Evolutionary conservation across 2,888 invertebrate genomes (phyloP), one percentile per base, ranked within the genome.

Genomic region (Drosophila rubida): DNA sequence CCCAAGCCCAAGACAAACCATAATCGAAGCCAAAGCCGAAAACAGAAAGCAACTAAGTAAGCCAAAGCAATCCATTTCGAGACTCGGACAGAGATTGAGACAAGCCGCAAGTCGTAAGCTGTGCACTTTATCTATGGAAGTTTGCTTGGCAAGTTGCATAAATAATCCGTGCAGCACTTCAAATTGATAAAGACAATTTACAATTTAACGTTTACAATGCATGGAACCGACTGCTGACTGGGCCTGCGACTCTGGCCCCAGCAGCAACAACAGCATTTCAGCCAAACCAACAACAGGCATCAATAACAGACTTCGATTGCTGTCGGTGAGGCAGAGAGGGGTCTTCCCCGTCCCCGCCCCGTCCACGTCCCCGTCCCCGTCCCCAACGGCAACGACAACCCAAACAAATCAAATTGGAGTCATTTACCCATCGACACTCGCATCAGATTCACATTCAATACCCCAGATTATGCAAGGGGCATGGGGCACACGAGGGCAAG

Each of bases 161-260:
- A 82, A 83, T 87, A 83, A 83, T 83, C 83, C 86, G 69, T 57
- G 75, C 64, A 72, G 87, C 88, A 83, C 85, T 82, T 87, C 82
- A 83, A 83, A 83, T 83, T 84, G 83, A 87, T 84, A 84, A 84
- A 87, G 83, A 84, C 88, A 85, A 87, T 84, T 84, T 86, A 86
- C 35, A 37, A 37, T 37, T 66, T 66, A 66, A 54, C 51, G 46
- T 60, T 66, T 68, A 80, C 81, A 80, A 76, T 83, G 68, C 55
- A 65, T 68, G 72, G 61, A 62, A 57, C 8, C 11, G 32, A 32
- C 32, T 32, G 32, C 32, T n/a, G n/a, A n/a, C 32, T 32, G 4
- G n/a, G 54, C 65, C 35, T 37, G 14, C 23, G 50, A 9, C 32
- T 19, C 19, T 1, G 32, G 37, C 48, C 35, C 23, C 44, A 44